Evolutionary conservation across 1,140 invertebrate species (phyloP), one percentile per base, ranked within the genome.

Genomic region (Glossosoma conforme): DNA sequence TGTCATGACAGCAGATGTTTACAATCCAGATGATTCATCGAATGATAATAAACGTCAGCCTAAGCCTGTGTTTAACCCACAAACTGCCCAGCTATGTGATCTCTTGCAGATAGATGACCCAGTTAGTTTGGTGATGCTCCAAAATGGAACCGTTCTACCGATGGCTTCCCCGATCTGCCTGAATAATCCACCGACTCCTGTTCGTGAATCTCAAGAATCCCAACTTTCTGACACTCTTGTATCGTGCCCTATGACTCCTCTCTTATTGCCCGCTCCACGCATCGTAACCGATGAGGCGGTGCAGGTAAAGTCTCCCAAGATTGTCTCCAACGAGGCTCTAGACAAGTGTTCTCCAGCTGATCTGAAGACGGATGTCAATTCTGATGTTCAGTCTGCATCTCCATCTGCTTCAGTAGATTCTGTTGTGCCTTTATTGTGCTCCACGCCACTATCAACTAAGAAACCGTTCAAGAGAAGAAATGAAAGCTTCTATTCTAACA

Each of bases 61-160:
- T 1, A 62, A 67, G 33, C 70, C 82, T 1, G 67, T 78, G 47
- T 62, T 81, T 10, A 97, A 97, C 74, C 79, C 85, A 13, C 93
- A 97, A 68, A 94, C 91, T 4, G 78, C 77, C 5, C 62, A 77
- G 30, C 81, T 97, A 43, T 97, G 93, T 73, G 76, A 85, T n/a
- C 83, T 75, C 63, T 67, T 97, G 13, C 77, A 80, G 5, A 78
- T 94, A 10, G 82, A 84, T 54, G 89, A 94, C 76, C 89, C 91
- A 2, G 63, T 81, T 4, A 68, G 66, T 14, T 62, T 84, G 20
- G 65, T 77, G 3, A 45, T 76, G 52, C 58, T 76, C 3, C 62
- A 67, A 32, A 60, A 61, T 21, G 65, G 69, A 17, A 51, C 25
- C 22, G 36, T 38, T 3, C 41, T 44, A 1, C 41, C 40, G 4